These are phyloP conservation scores for Venturia canescens DNA, from an alignment of 1,140 invertebrate species.

Conservation along the genomic window DNA sequence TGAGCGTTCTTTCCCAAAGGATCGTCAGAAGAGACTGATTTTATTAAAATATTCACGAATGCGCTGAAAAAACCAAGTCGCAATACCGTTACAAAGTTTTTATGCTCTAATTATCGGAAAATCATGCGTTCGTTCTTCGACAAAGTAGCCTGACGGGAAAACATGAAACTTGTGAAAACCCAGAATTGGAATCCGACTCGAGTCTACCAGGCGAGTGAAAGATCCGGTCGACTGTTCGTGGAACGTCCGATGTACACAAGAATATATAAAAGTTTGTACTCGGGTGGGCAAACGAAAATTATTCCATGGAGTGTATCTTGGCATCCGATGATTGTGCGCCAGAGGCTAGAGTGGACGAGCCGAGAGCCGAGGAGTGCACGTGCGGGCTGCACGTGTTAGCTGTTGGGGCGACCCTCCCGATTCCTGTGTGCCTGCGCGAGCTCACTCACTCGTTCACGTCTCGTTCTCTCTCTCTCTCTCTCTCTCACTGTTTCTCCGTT, in stretches of 20 bases:
- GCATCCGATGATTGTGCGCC: conserved; percentile 73
- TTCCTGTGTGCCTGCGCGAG: conserved; percentile 65
- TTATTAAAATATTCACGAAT: too few relatives aligned
- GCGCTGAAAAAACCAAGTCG: too few relatives aligned
- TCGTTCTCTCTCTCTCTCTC: conserved; percentile 5
- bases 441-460: conserved; percentile 10
- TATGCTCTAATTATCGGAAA: too few relatives aligned
- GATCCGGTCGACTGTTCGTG: not conserved
- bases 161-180: too few relatives aligned
- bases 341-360: conserved; percentile 66
- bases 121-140: too few relatives aligned
- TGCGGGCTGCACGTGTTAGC: conserved; percentile 74
- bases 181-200: too few relatives aligned
- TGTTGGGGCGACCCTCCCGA: conserved; percentile 71
- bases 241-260: not conserved
- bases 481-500: not conserved
- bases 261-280: conserved; percentile 31
- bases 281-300: conserved; percentile 66
- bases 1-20: too few relatives aligned
- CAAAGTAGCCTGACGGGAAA: too few relatives aligned
- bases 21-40: too few relatives aligned
- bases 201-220: too few relatives aligned
- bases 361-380: conserved; percentile 67
- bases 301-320: conserved; percentile 73
- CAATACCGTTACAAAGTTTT: too few relatives aligned